Evolutionary conservation across 2,113 vertebrate species (phyloP), one percentile per base, ranked within the genome.

Genomic region (Chroicocephalus ridibundus): DNA sequence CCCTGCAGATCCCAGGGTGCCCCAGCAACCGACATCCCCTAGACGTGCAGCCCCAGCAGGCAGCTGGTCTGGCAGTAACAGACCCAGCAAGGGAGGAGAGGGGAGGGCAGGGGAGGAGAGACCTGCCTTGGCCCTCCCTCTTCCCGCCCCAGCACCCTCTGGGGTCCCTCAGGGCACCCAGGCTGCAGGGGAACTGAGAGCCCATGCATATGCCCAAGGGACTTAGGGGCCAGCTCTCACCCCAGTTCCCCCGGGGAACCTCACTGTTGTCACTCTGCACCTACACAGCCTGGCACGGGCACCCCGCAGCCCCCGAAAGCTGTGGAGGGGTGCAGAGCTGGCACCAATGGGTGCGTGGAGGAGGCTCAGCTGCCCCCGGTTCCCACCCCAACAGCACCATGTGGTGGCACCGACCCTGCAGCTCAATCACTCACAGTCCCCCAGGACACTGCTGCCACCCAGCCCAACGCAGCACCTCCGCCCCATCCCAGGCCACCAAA

Each of bases 51-150:
- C 76, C 80, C 94, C 86, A 36, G 92, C 82, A 54, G 10, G 83
- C 89, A 69, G 87, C 90, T 93, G 71, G 34, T 94, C 80, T 19
- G 77, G 36, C 68, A 94, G 75, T 74, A 61, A 44, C 82, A 88
- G 82, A 93, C 42, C 40, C 74, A 84, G 70, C 65, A 88, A 62
- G 74, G 55, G 54, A 86, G 57, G 46, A 78, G 92, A 95, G 54
- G 60, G 78, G 60, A 92, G 85, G 82, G 86, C 19, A 92, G 86
- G 55, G 94, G 87, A 95, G 94, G 92, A 88, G 87, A 96, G 58
- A 84, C 72, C 76, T 60, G 32, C 26, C 81, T 93, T 52, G 84
- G 84, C 90, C 87, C 90, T 95, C 84, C 94, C 87, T 86, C 94
- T 72, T 60, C 58, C 57, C 76, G 2, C 80, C 71, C 83, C 2